Evolutionary conservation across 2,888 invertebrate genomes (phyloP).

Genomic region (Macrophya annulata): DNA sequence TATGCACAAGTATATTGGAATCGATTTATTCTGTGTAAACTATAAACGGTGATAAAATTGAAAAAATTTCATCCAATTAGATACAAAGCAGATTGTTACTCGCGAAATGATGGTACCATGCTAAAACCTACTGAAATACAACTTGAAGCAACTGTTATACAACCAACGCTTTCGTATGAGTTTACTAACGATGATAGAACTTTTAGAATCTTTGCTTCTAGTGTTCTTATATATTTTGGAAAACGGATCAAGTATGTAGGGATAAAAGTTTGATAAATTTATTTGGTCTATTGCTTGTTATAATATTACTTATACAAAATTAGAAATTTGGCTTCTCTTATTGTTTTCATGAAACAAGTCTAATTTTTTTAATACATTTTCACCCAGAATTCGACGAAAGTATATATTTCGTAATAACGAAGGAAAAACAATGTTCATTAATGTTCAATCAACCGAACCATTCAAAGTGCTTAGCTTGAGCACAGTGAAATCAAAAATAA

Average conservation of each 20-base stretch:
- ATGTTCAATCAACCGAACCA: slow-evolving; percentile 10
- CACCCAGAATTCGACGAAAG: slow-evolving; percentile 59
- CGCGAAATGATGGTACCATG: slow-evolving; percentile 66
- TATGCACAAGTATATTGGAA: slow-evolving; percentile 64
- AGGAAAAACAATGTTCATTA: slow-evolving; percentile 60
- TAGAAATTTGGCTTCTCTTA: neutral
- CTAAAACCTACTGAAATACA: slow-evolving; percentile 65
- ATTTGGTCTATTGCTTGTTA: neutral
- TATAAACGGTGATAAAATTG: neutral
- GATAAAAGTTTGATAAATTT: neutral
- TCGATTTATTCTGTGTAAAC: neutral
- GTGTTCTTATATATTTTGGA: slow-evolving; percentile 61
- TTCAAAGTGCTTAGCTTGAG: slow-evolving; percentile 25
- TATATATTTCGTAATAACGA: slow-evolving; percentile 67
- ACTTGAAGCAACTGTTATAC: slow-evolving; percentile 63
- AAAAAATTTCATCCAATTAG: slow-evolving; percentile 55
- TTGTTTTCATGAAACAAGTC: neutral
- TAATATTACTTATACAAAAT: neutral
- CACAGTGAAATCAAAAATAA: slow-evolving; percentile 64
- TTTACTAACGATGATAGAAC: slow-evolving; percentile 62
- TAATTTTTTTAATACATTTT: neutral
- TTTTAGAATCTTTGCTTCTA: slow-evolving; percentile 64
- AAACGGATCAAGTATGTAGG: slow-evolving; percentile 54
- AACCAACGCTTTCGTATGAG: slow-evolving; percentile 64
- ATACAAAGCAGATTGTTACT: slow-evolving; percentile 64